phyloP scores from a whole-genome alignment of 2,113 vertebrate species.

The Mastomys coucha region DNA sequence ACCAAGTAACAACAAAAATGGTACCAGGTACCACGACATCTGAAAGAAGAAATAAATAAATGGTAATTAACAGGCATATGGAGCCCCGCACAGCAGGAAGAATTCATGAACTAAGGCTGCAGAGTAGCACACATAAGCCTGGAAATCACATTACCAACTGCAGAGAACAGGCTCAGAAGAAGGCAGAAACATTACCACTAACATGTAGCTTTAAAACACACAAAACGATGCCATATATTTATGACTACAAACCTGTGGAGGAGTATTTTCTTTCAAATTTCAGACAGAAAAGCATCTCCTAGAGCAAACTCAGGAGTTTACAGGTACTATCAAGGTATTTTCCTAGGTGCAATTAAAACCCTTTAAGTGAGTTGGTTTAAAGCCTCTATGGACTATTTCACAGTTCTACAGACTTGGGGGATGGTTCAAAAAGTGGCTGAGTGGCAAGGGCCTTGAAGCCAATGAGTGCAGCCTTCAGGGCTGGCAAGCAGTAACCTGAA shows the following conservation, averaged over 20 bases:
- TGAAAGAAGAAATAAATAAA: background rate
- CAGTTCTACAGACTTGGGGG: background rate
- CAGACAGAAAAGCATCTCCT: background rate
- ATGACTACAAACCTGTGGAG: background rate
- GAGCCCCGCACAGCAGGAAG: background rate
- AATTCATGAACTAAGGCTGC: background rate
- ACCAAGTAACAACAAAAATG: background rate
- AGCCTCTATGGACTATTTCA: background rate
- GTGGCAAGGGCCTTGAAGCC: too few relatives aligned
- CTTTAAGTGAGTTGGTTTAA: background rate
- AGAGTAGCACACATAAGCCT: background rate
- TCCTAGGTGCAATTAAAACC: background rate
- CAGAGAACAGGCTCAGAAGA: background rate
- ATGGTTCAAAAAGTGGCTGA: background rate
- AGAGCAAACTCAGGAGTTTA: background rate
- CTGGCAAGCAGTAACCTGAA: background rate
- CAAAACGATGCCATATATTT: background rate
- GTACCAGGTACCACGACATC: background rate
- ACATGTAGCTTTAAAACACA: background rate
- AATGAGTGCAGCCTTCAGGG: background rate
- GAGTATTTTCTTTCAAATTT: background rate
- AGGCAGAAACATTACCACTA: background rate
- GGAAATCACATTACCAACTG: background rate
- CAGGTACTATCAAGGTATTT: background rate
- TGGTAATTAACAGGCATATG: accelerated